These are phyloP conservation scores for Hemichromis elongatus DNA, from an alignment of 2,113 vertebrate species.

Conservation along the genomic window DNA sequence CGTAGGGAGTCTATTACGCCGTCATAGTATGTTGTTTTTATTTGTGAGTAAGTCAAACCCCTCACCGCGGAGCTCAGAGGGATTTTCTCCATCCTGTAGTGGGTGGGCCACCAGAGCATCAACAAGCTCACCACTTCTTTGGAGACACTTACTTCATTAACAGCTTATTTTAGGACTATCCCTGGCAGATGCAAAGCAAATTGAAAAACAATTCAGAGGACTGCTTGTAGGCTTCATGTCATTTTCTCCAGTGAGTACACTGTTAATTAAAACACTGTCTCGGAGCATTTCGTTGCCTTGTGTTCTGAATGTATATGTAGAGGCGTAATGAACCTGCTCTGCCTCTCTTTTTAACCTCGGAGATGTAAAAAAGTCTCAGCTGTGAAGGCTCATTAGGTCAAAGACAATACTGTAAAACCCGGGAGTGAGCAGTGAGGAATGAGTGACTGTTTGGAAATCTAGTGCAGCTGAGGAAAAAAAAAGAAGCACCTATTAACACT, in stretches of 20 bases:
- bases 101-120: conserved; percentile 23
- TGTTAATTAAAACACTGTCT: background rate
- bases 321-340: background rate
- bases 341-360: background rate
- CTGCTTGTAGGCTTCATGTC: background rate
- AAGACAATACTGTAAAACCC: background rate
- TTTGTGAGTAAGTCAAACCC: conserved; percentile 1
- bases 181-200: background rate
- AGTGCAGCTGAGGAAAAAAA: background rate
- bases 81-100: background rate
- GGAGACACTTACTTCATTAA: background rate
- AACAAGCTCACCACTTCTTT: background rate
- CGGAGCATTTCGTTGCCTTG: background rate
- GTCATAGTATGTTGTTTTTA: conserved; percentile 52
- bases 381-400: conserved; percentile 12
- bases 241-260: background rate
- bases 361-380: background rate
- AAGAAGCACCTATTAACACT: conserved; percentile 18
- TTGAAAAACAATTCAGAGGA: background rate
- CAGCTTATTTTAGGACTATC: background rate
- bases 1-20: conserved; percentile 40
- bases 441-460: background rate
- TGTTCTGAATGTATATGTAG: background rate
- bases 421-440: background rate
- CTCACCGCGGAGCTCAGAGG: background rate